Evolutionary conservation across 2,113 vertebrate species (phyloP).

Genomic region (Crotalus horridus): DNA sequence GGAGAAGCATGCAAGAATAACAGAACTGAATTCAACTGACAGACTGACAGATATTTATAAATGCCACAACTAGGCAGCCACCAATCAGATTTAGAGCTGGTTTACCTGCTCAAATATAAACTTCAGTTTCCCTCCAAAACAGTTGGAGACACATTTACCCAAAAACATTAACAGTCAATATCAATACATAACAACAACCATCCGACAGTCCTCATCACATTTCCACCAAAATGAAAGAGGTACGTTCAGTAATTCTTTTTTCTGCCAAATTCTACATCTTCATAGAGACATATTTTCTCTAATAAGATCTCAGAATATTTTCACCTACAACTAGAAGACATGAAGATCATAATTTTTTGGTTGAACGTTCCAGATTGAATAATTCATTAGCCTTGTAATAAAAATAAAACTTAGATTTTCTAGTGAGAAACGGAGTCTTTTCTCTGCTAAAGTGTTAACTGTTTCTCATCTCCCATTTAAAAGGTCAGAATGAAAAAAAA

Average conservation of each 20-base stretch:
- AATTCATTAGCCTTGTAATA: not conserved
- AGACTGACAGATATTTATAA: too few species aligned
- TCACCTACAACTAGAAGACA: not conserved
- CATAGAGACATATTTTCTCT: not conserved
- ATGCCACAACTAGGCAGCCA: too few species aligned
- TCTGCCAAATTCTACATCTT: not conserved
- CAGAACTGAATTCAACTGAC: too few species aligned
- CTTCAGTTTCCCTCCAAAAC: too few species aligned
- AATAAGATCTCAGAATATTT: not conserved
- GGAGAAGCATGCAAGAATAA: not conserved
- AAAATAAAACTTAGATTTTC: not conserved
- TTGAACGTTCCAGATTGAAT: not conserved
- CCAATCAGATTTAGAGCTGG: too few species aligned
- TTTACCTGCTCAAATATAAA: too few species aligned
- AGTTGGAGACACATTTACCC: too few species aligned
- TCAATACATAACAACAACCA: not conserved
- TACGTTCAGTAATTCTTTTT: slow-evolving; percentile 16
- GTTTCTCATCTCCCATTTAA: not conserved
- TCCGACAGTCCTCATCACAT: not conserved
- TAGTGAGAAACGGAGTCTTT: not conserved
- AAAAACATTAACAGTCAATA: too few species aligned
- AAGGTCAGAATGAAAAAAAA: not conserved
- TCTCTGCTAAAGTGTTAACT: not conserved
- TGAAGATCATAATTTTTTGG: not conserved
- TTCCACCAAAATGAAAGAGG: slow-evolving; percentile 12